Conservation (phyloP, 2,797 vertebrate genomes). For the Pitangus sulphuratus region DNA sequence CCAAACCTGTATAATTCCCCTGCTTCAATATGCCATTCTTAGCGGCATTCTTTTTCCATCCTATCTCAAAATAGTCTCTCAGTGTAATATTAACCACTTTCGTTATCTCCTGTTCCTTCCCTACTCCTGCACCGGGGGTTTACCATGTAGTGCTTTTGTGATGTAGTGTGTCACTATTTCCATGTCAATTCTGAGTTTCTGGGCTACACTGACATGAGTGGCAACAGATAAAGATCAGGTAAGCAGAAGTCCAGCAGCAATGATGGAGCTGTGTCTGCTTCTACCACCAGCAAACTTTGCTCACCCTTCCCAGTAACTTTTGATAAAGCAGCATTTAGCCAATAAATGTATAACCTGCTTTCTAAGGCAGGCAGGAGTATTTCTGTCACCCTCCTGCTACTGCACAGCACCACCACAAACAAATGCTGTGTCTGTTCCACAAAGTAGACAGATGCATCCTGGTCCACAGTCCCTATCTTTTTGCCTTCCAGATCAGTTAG, state of each 20-base stretch:
- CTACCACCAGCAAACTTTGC: background rate
- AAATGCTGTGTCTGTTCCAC: background rate
- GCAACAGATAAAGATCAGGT: background rate
- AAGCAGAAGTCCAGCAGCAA: background rate
- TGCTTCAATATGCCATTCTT: background rate
- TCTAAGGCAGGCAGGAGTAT: background rate
- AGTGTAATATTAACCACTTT: background rate
- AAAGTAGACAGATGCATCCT: rapidly evolving
- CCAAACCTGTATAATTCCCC: background rate
- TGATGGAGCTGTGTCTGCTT: background rate
- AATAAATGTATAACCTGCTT: background rate
- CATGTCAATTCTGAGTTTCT: background rate
- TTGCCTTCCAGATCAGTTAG: background rate
- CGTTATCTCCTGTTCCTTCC: background rate
- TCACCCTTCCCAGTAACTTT: background rate
- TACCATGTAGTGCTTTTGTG: rapidly evolving
- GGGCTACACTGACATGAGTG: background rate
- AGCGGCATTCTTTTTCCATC: background rate
- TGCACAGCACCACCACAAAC: background rate
- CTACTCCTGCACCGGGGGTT: background rate
- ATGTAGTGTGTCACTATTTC: background rate
- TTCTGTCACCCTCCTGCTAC: background rate
- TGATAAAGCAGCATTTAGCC: background rate
- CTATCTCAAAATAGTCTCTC: background rate
- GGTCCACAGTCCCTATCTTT: background rate